Base-by-base conservation (phyloP, 2,888 invertebrate species). In the Andrena bucephala region DNA sequence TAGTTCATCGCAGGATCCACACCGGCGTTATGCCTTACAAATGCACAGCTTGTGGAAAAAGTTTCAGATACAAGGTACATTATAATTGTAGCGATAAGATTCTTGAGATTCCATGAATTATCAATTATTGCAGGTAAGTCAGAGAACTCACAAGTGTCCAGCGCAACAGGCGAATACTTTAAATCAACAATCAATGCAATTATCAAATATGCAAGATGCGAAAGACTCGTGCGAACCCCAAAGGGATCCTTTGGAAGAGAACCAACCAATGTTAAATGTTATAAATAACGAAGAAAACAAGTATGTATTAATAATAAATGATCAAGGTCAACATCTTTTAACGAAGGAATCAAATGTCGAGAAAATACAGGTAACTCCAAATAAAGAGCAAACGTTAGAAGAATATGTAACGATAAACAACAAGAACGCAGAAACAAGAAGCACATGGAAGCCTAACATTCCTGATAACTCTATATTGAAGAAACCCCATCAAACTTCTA, bases 1-100 rank as follows among this genome's bases (percentile, higher is more conserved):
- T 98, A 90, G 98, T 98, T 0, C 98, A 98, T 92, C 95, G 96
- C 83, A 95, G 98, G 85, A 98, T 97, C 87, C 97, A 98, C 89
- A 97, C 97, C 0, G 98, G 97, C 48, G 97, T 96, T 0, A 97
- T 97, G 97, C 98, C 98, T 0, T 98, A 98, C 91, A 97, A 96
- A 93, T 98, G 98, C 91, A 96, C 96, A 60, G 95, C 96, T 7
- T 98, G 98, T 92, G 96, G 97, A 71, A 97, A 97, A 94, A 96
- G 95, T 91, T 98, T 98, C 92, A 95, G 98, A 79, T 98, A 98
- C 90, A 98, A 98, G 95, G 96, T 96, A 92, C 87, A 82, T 63
- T 36, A 50, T 50, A 52, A 42, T 63, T 77, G 69, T 42, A 72
- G 66, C 60, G 77, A 50, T n/a, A 54, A 48, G 29, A 60, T 27